These are phyloP conservation scores for Apamea epomidion DNA, from an alignment of 2,888 invertebrate genomes.

Conservation along the genomic window DNA sequence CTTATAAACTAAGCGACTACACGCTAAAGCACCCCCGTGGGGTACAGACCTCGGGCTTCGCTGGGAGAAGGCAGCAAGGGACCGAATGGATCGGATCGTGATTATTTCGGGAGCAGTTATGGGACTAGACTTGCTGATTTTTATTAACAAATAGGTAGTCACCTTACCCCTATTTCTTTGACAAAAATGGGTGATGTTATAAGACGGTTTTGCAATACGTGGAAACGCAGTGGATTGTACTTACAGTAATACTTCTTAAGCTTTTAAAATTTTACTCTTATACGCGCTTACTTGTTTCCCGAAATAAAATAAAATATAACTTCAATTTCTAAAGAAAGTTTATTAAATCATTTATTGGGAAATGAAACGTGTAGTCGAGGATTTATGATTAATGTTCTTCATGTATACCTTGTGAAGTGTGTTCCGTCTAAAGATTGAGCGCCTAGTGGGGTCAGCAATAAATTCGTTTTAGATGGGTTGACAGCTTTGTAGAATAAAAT, in stretches of 20 bases:
- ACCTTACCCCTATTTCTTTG: neutral
- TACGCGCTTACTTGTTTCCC: neutral
- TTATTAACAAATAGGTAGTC: neutral
- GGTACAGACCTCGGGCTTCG: neutral
- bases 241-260: neutral
- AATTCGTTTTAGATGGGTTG: slow-evolving; percentile 32
- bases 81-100: neutral
- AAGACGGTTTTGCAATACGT: neutral
- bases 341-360: slow-evolving; percentile 18
- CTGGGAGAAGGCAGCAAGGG: neutral
- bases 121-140: neutral
- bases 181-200: neutral
- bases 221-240: neutral
- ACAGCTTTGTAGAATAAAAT: slow-evolving; percentile 47
- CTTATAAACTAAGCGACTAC: neutral
- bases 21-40: neutral
- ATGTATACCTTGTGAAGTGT: slow-evolving; percentile 37
- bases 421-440: slow-evolving; percentile 37
- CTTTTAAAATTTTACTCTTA: neutral
- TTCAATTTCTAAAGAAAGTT: slow-evolving; percentile 7
- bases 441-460: slow-evolving; percentile 44
- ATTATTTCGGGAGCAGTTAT: neutral
- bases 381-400: slow-evolving; percentile 44
- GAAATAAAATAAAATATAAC: neutral
- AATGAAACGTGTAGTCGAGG: slow-evolving; percentile 23